Evolutionary conservation across 2,797 vertebrate species (phyloP).

Genomic region (Helostoma temminkii): DNA sequence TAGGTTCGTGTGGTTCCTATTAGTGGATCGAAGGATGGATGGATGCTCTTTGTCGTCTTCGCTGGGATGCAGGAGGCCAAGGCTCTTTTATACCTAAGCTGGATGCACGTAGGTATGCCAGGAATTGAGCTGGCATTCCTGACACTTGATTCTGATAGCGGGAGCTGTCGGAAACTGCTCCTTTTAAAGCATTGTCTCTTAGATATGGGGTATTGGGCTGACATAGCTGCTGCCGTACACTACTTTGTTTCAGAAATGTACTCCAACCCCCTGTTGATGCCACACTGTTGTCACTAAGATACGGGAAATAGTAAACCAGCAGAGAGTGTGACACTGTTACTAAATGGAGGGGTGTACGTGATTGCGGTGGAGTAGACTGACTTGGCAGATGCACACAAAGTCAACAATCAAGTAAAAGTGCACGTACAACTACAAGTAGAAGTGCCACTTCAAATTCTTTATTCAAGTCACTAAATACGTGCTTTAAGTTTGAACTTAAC

Average conservation of each 20-base stretch:
- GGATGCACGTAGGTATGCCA: constrained; percentile 72
- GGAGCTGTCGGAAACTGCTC: constrained; percentile 81
- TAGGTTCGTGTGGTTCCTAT: constrained; percentile 25
- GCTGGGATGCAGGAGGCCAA: constrained; percentile 40
- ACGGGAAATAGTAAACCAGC: constrained; percentile 54
- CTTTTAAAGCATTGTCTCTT: constrained; percentile 81
- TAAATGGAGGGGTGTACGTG: constrained; percentile 51
- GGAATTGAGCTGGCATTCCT: constrained; percentile 83
- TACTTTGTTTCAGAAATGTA: constrained; percentile 62
- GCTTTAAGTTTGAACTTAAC: too few species aligned
- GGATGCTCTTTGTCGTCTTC: constrained; percentile 28
- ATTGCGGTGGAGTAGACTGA: constrained; percentile 17
- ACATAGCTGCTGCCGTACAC: constrained; percentile 62
- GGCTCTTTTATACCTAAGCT: constrained; percentile 81
- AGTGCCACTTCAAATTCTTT: too few species aligned
- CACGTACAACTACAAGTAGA: too few species aligned
- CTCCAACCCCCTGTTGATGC: constrained; percentile 5
- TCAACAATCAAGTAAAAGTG: too few species aligned
- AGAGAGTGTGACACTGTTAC: constrained; percentile 43
- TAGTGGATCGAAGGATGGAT: background rate
- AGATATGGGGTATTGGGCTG: constrained; percentile 72
- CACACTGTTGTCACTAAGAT: constrained; percentile 52
- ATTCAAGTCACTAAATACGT: too few species aligned
- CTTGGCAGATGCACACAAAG: background rate
- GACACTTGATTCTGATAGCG: constrained; percentile 85